Conservation (phyloP, 2,888 invertebrate genomes). For the Pyrgus malvae region DNA sequence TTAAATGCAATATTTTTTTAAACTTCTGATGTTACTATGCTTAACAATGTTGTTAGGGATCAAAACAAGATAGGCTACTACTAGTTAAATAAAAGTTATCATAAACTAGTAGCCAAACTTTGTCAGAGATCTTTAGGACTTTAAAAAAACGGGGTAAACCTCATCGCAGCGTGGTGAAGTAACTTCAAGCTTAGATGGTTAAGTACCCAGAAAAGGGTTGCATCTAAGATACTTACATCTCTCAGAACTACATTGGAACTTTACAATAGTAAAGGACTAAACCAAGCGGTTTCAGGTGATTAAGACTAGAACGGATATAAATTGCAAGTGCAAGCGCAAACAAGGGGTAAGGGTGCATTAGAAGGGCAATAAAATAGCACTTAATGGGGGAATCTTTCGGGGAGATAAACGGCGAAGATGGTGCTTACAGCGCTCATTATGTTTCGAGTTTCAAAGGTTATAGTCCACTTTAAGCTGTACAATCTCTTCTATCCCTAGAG, state of each 20-base stretch:
- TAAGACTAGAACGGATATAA: constrained; percentile 5
- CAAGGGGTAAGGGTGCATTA: constrained; percentile 36
- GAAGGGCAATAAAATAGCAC: constrained; percentile 51
- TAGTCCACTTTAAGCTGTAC: not conserved
- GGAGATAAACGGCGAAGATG: constrained; percentile 50
- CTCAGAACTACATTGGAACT: not conserved
- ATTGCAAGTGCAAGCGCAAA: constrained; percentile 24
- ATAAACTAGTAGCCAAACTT: too few relatives aligned
- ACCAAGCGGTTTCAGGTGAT: constrained; percentile 4
- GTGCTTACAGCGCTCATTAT: constrained; percentile 39
- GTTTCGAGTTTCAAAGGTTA: constrained; percentile 4
- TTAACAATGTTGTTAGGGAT: too few relatives aligned
- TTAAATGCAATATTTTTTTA: too few relatives aligned
- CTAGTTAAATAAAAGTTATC: too few relatives aligned
- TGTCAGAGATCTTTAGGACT: too few relatives aligned
- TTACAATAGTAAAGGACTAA: not conserved
- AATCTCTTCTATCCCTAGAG: too few relatives aligned
- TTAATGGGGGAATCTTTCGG: constrained; percentile 48
- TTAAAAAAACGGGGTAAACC: too few relatives aligned
- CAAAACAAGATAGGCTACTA: too few relatives aligned
- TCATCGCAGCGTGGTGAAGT: too few relatives aligned
- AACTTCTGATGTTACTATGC: too few relatives aligned
- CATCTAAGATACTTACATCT: not conserved
- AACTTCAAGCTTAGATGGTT: too few relatives aligned
- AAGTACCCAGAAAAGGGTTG: not conserved